phyloP scores from a whole-genome alignment of 2,888 invertebrate genomes.

The Apantesis nais region DNA sequence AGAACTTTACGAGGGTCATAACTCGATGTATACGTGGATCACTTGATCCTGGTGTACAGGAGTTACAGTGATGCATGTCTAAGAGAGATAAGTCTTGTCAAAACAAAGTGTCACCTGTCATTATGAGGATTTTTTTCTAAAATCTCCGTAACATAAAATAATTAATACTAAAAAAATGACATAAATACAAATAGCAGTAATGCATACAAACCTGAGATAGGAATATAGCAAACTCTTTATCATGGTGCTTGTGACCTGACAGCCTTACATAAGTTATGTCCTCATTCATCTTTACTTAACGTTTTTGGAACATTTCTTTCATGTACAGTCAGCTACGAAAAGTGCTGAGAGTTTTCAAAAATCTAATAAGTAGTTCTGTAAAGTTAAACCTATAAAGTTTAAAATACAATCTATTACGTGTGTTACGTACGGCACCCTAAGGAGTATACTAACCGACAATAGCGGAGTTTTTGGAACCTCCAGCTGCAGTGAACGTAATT shows the following conservation, averaged over 20 bases:
- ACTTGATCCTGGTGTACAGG: too few relatives aligned
- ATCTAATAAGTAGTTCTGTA: neutral
- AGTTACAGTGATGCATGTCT: too few relatives aligned
- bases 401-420: neutral
- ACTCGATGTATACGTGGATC: too few relatives aligned
- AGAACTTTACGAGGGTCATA: too few relatives aligned
- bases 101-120: too few relatives aligned
- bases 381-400: neutral
- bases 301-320: neutral
- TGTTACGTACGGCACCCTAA: too few relatives aligned
- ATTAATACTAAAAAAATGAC: neutral
- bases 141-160: too few relatives aligned
- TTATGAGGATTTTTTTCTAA: too few relatives aligned
- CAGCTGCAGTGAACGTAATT: too few relatives aligned
- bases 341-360: neutral
- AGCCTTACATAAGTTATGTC: neutral
- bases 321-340: neutral
- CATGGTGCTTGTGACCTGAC: neutral
- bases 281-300: conserved; percentile 2
- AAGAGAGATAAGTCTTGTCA: too few relatives aligned
- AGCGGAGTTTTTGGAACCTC: too few relatives aligned
- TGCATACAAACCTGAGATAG: neutral
- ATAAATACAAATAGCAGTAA: neutral
- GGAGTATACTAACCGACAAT: too few relatives aligned
- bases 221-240: neutral